Conservation (phyloP, 1,140 invertebrate species). For the Mactra quadrangularis region DNA sequence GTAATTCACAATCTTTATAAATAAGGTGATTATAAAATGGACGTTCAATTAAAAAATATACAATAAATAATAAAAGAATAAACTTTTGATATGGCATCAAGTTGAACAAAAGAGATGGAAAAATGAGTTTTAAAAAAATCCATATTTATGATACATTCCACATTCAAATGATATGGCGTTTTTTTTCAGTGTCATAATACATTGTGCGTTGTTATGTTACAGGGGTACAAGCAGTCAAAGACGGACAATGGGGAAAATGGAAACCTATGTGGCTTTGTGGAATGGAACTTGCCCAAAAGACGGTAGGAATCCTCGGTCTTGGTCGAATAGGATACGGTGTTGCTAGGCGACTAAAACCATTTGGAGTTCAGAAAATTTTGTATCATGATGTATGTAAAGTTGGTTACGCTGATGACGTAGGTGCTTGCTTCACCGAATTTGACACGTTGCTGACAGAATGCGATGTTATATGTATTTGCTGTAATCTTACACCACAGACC, state of each 20-base stretch:
- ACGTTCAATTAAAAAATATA: too few relatives aligned
- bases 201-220: too few relatives aligned
- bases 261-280: constrained; percentile 95
- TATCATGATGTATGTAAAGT: constrained; percentile 88
- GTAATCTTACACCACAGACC: constrained; percentile 73
- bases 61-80: too few relatives aligned
- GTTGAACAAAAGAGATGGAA: too few relatives aligned
- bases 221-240: constrained; percentile 78
- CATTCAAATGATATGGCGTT: too few relatives aligned
- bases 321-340: constrained; percentile 89
- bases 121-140: too few relatives aligned
- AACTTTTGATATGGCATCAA: too few relatives aligned
- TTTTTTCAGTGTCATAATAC: too few relatives aligned
- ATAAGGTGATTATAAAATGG: too few relatives aligned
- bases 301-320: constrained; percentile 93
- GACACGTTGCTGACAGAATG: constrained; percentile 75
- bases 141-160: too few relatives aligned
- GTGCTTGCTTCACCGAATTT: constrained; percentile 87
- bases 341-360: constrained; percentile 88
- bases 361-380: constrained; percentile 88
- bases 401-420: constrained; percentile 86
- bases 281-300: constrained; percentile 89
- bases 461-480: constrained; percentile 80
- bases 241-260: constrained; percentile 87
- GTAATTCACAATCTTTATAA: too few relatives aligned